Evolutionary conservation across 92 coral and sea anemone species (phyloP).

Genomic region (Palythoa grandiflora): DNA sequence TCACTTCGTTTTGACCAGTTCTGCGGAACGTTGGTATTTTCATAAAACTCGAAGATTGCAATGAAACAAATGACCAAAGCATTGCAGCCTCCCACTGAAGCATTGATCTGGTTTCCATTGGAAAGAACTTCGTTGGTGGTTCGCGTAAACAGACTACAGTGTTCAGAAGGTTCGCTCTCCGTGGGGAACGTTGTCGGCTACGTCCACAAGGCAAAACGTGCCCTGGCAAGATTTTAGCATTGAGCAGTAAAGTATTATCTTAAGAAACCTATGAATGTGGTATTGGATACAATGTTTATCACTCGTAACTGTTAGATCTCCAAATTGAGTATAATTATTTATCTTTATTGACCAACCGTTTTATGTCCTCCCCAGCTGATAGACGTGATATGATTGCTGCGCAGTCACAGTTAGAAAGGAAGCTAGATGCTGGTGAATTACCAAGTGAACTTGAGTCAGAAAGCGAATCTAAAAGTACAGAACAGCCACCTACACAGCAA

Average conservation of each 20-base stretch:
- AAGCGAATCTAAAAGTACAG: not conserved
- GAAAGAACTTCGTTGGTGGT: not conserved
- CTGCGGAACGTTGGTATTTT: not conserved
- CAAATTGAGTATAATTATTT: not conserved
- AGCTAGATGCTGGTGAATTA: slow-evolving; percentile 24
- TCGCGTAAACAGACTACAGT: not conserved
- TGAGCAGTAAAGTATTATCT: slow-evolving; percentile 7
- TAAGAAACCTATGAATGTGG: not conserved
- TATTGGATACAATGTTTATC: not conserved
- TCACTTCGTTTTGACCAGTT: not conserved
- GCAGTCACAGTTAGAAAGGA: not conserved
- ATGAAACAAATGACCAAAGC: not conserved
- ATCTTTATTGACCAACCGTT: slow-evolving; percentile 6
- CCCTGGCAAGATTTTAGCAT: slow-evolving; percentile 13
- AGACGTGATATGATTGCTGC: slow-evolving; percentile 3
- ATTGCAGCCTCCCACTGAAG: slow-evolving; percentile 6
- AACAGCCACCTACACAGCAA: not conserved
- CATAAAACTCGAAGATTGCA: not conserved
- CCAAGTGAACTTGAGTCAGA: slow-evolving; percentile 24
- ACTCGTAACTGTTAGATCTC: slow-evolving; percentile 7
- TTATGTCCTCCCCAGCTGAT: slow-evolving; percentile 18
- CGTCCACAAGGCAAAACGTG: not conserved
- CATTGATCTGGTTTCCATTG: slow-evolving; percentile 5
- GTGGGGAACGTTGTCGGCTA: not conserved
- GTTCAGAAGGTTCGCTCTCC: not conserved